Evolutionary conservation across 2,113 vertebrate genomes (phyloP).

Genomic region (Osmerus mordax): DNA sequence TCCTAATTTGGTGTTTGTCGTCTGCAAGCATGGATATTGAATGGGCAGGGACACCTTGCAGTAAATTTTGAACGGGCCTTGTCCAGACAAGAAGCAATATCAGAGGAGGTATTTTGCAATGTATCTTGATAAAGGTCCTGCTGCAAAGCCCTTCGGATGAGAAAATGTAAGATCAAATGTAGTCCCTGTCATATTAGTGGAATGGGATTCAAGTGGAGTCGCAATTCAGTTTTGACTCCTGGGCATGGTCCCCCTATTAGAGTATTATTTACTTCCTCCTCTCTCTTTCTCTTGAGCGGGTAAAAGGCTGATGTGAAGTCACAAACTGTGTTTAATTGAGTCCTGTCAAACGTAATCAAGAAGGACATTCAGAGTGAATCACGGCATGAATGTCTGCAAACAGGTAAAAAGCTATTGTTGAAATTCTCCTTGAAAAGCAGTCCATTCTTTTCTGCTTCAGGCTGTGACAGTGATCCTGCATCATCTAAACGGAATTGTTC

Average conservation of each 20-base stretch:
- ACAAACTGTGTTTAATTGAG: conserved; percentile 37
- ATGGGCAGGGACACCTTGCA: conserved; percentile 39
- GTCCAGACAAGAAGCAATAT: conserved; percentile 45
- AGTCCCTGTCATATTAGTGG: conserved; percentile 12
- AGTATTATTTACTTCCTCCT: not conserved
- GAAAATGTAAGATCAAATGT: conserved; percentile 7
- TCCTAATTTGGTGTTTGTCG: conserved; percentile 48
- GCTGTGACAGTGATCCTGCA: too few relatives aligned
- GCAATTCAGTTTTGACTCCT: not conserved
- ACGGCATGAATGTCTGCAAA: too few relatives aligned
- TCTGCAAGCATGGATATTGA: conserved; percentile 32
- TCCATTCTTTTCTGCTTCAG: too few relatives aligned
- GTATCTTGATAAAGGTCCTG: conserved; percentile 12
- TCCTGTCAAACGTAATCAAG: conserved; percentile 32
- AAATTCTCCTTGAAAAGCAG: too few relatives aligned
- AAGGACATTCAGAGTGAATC: conserved; percentile 16
- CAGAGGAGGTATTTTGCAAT: conserved; percentile 15
- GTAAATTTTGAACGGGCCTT: conserved; percentile 45
- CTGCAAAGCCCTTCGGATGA: not conserved
- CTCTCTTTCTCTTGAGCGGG: conserved; percentile 8
- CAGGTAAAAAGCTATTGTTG: too few relatives aligned
- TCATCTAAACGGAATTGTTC: too few relatives aligned
- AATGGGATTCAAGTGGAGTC: not conserved
- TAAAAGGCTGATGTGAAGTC: conserved; percentile 14
- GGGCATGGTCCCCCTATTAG: not conserved